Evolutionary conservation across 2,888 invertebrate species (phyloP).

Genomic region (Apodemia hepburni): DNA sequence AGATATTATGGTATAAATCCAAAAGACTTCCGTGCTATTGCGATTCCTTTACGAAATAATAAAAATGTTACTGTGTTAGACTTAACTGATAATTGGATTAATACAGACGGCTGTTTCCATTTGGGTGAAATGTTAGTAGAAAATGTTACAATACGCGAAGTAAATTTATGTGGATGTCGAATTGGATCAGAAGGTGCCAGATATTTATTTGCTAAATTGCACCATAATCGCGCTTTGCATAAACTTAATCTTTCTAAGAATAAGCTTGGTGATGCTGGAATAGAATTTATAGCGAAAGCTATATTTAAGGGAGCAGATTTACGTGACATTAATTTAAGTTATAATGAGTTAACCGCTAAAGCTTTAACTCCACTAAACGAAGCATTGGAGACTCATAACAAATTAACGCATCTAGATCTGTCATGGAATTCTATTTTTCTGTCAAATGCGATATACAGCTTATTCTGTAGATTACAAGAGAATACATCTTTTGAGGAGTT

Average conservation of each 20-base stretch:
- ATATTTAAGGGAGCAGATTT: constrained; percentile 41
- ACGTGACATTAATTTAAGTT: constrained; percentile 44
- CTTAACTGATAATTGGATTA: constrained; percentile 56
- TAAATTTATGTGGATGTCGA: constrained; percentile 56
- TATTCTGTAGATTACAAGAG: constrained; percentile 34
- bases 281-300: constrained; percentile 36
- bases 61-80: constrained; percentile 44
- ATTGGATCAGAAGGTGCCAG: constrained; percentile 48
- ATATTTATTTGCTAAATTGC: constrained; percentile 39
- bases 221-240: constrained; percentile 40
- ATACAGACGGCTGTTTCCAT: constrained; percentile 55
- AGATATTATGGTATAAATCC: constrained; percentile 57
- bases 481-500: constrained; percentile 35
- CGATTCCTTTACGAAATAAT: constrained; percentile 49
- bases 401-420: constrained; percentile 44
- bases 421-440: constrained; percentile 41
- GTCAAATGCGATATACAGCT: constrained; percentile 32
- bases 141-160: constrained; percentile 44
- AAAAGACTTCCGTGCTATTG: constrained; percentile 53
- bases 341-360: constrained; percentile 47
- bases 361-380: constrained; percentile 38
- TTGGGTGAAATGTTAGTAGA: constrained; percentile 50
- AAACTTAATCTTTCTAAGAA: constrained; percentile 59
- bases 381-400: constrained; percentile 41
- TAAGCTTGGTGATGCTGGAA: constrained; percentile 38